Conservation (phyloP, 2,113 vertebrate species). For the Anas platyrhynchos region DNA sequence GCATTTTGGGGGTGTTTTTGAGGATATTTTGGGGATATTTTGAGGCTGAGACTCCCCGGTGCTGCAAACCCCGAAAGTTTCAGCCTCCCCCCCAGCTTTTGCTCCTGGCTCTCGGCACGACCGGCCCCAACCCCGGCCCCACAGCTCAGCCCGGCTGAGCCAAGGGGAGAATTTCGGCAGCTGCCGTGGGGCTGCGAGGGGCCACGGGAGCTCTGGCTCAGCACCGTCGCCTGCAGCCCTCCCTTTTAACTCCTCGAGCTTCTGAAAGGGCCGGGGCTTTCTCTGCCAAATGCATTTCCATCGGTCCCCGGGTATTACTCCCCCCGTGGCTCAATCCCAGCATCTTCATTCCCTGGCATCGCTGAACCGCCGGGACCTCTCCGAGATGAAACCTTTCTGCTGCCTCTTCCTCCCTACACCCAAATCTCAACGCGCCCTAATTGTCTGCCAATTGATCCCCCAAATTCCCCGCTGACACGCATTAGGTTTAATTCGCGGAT, state of each 20-base stretch:
- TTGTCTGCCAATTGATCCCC: not conserved
- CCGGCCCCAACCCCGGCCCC: not conserved
- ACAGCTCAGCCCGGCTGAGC: fast-evolving
- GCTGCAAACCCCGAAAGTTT: not conserved
- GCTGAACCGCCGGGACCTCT: not conserved
- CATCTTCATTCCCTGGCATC: constrained; percentile 10
- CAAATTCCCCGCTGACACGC: not conserved
- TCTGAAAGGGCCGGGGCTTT: not conserved
- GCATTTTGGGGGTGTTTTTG: not conserved
- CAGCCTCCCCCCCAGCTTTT: not conserved
- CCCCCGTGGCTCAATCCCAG: constrained; percentile 21
- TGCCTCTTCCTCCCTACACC: not conserved
- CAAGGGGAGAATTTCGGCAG: not conserved
- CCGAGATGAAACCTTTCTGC: not conserved
- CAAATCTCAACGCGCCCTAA: not conserved
- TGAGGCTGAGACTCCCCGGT: not conserved
- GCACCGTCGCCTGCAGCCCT: not conserved
- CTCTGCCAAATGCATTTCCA: constrained; percentile 37
- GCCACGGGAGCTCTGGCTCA: not conserved
- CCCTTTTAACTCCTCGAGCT: not conserved
- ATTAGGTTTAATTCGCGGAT: not conserved
- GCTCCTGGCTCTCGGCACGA: not conserved
- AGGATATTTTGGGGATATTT: not conserved
- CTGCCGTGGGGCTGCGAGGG: not conserved
- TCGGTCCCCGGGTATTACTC: constrained; percentile 12